These are phyloP conservation scores for Halictus rubicundus DNA, from an alignment of 1,140 invertebrate genomes.

Conservation along the genomic window DNA sequence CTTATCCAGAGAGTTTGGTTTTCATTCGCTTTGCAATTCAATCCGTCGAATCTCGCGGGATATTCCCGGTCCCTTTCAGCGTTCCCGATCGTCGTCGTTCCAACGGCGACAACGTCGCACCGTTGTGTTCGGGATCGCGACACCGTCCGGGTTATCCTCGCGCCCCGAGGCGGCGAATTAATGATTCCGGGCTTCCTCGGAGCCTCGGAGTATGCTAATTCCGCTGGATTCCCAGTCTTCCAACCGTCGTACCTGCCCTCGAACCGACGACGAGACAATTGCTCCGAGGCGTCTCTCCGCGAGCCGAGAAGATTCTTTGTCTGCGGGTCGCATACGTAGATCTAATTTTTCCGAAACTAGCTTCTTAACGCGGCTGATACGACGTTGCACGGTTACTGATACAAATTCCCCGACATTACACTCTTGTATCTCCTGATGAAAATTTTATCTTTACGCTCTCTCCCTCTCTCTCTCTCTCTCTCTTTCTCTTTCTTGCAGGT, in stretches of 20 bases:
- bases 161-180: constrained; percentile 47
- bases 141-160: constrained; percentile 32
- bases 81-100: constrained; percentile 16
- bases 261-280: constrained; percentile 48
- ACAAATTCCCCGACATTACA: too few relatives aligned
- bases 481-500: too few relatives aligned
- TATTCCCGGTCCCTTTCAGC: constrained; percentile 42
- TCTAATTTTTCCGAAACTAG: too few relatives aligned
- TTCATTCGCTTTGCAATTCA: constrained; percentile 68
- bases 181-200: constrained; percentile 47
- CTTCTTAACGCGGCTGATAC: too few relatives aligned
- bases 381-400: too few relatives aligned
- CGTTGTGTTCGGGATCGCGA: constrained; percentile 4
- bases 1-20: constrained; percentile 56
- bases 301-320: not conserved
- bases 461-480: too few relatives aligned
- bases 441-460: too few relatives aligned
- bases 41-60: constrained; percentile 53
- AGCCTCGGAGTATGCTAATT: constrained; percentile 57
- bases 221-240: constrained; percentile 43
- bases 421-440: too few relatives aligned
- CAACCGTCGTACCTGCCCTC: constrained; percentile 1
- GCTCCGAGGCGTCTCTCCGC: constrained; percentile 19
- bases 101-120: not conserved
- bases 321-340: too few relatives aligned